Evolutionary conservation across 2,113 vertebrate species (phyloP).

Genomic region (Rhineura floridana): DNA sequence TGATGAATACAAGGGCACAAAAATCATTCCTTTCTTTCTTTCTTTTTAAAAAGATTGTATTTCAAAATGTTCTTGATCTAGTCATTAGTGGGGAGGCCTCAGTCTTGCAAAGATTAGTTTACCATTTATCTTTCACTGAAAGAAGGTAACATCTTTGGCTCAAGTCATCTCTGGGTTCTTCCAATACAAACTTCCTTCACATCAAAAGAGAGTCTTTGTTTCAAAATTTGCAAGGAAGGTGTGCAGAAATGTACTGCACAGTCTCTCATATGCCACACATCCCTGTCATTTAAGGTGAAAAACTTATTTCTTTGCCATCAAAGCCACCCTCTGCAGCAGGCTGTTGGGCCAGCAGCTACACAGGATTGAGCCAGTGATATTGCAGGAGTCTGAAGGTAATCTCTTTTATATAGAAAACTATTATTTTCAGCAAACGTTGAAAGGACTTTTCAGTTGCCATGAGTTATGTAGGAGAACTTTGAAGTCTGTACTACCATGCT

Average conservation of each 20-base stretch:
- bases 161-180: neutral
- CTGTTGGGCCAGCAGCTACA: neutral
- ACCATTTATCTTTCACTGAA: neutral
- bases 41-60: neutral
- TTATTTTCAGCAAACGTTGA: neutral
- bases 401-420: neutral
- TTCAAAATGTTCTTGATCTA: neutral
- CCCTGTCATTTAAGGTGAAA: neutral
- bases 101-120: neutral
- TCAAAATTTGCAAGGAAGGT: neutral
- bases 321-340: neutral
- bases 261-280: neutral
- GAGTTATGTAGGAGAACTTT: neutral
- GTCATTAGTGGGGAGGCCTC: neutral
- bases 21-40: neutral
- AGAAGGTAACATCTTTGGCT: neutral
- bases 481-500: neutral
- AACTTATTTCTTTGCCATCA: neutral
- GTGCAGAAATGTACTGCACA: neutral
- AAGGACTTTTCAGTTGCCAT: neutral
- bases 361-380: too few relatives aligned
- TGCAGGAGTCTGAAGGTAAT: neutral
- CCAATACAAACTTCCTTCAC: neutral
- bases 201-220: neutral
- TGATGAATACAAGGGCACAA: slow-evolving; percentile 34